Evolutionary conservation across 2,797 vertebrate genomes (phyloP).

Genomic region (Liasis olivaceus): DNA sequence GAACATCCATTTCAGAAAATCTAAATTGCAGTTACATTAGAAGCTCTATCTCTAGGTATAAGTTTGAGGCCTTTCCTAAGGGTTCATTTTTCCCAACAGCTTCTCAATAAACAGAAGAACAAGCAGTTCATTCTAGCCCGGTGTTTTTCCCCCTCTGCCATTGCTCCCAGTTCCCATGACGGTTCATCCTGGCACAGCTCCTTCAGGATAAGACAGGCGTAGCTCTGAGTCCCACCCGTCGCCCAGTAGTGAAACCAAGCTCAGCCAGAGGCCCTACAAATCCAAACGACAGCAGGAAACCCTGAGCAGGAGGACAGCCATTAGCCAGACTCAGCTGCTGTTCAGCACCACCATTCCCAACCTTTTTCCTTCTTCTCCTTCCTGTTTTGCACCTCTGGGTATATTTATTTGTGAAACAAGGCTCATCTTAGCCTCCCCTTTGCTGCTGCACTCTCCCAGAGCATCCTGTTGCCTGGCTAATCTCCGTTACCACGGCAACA

Average conservation of each 20-base stretch:
- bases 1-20: neutral
- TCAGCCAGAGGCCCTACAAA: neutral
- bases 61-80: neutral
- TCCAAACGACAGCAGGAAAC: neutral
- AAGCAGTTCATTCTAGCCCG: neutral
- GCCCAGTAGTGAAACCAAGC: neutral
- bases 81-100: neutral
- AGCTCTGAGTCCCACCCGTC: neutral
- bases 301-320: neutral
- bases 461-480: slow-evolving; percentile 33
- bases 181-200: neutral
- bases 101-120: neutral
- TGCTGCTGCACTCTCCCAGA: neutral
- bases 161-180: neutral
- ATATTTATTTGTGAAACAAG: slow-evolving; percentile 9
- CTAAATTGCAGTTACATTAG: neutral
- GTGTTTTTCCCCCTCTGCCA: neutral
- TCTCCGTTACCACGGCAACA: slow-evolving; percentile 2
- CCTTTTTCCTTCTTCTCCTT: neutral
- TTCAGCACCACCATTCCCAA: neutral
- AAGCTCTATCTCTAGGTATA: neutral
- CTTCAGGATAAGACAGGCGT: neutral
- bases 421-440: neutral
- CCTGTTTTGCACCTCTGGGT: neutral
- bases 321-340: neutral